Base-by-base conservation (phyloP, 1,140 invertebrate species). In the Camponotus vicinus region DNA sequence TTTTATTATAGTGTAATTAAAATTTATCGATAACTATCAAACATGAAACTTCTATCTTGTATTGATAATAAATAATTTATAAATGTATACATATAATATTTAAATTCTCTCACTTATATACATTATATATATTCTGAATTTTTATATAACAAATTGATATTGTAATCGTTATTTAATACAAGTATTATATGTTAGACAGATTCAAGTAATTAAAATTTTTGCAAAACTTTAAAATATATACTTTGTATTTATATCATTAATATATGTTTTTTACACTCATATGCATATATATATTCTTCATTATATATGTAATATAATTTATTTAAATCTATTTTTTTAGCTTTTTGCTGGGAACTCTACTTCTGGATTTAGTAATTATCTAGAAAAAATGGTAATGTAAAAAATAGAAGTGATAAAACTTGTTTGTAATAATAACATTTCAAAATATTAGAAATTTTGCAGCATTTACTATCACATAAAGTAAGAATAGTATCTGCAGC, bases 181-280 rank as follows among this genome's bases (percentile, higher is more conserved):
- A 57, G 8, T 37, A 21, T 49, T 45, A 49, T 27, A 37, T 1
- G n/a, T 71, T 71, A 52, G 8, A 71, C 9, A 45, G 3, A 37
- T 37, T 37, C 15, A 34, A 52, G 2, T 55, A 71, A 55, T 73
- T 55, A 73, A 18, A 75, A 57, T 57, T 75, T 75, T 75, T 57
- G 7, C 34, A 75, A 13, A 3, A 75, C 2, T 32, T 59, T 75
- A 5, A 55, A 73, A 4, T 37, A 75, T 57, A 21, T 27, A 27
- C 27, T 45, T 71, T 13, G 32, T 40, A 70, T 52, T 27, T 27
- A 27, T 27, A 27, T 27, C 11, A 3, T 75, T 75, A 57, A 32
- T 70, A 32, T 18, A 55, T 55, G 18, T 55, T 27, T 27, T 27
- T 27, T 27, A 27, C 27, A 27, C 27, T 27, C 27, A 27, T 40